Conservation (phyloP, 2,888 invertebrate species). For the Lycaena phlaeas region DNA sequence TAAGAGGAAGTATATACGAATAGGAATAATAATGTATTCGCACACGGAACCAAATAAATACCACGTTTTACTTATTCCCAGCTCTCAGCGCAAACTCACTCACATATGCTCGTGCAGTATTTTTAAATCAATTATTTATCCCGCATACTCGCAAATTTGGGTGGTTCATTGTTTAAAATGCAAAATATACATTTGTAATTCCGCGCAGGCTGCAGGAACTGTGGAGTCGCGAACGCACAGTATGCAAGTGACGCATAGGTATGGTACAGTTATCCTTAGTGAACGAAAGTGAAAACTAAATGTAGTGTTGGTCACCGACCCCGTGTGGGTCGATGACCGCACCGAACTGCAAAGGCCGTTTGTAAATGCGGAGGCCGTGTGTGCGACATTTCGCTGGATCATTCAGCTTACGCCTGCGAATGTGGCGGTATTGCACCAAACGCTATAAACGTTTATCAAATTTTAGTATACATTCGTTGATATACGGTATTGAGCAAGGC, state of each 20-base stretch:
- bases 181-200: constrained; percentile 32
- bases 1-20: too few species aligned
- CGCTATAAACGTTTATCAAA: neutral
- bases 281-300: constrained; percentile 72
- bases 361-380: constrained; percentile 67
- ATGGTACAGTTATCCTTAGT: constrained; percentile 71
- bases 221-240: constrained; percentile 27
- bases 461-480: too few species aligned
- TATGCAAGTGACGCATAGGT: constrained; percentile 27
- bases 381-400: constrained; percentile 52
- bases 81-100: too few species aligned
- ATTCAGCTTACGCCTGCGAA: constrained; percentile 23
- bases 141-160: constrained; percentile 5
- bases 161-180: constrained; percentile 10
- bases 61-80: too few species aligned
- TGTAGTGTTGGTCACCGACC: constrained; percentile 64
- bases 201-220: constrained; percentile 40
- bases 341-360: constrained; percentile 72
- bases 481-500: too few species aligned
- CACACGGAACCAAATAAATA: too few species aligned
- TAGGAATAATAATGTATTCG: too few species aligned
- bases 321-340: constrained; percentile 63
- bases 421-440: constrained; percentile 29
- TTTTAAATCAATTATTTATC: constrained; percentile 3
- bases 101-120: too few species aligned